These are phyloP conservation scores for Chalcis sispes DNA, from an alignment of 2,888 invertebrate species.

Conservation along the genomic window DNA sequence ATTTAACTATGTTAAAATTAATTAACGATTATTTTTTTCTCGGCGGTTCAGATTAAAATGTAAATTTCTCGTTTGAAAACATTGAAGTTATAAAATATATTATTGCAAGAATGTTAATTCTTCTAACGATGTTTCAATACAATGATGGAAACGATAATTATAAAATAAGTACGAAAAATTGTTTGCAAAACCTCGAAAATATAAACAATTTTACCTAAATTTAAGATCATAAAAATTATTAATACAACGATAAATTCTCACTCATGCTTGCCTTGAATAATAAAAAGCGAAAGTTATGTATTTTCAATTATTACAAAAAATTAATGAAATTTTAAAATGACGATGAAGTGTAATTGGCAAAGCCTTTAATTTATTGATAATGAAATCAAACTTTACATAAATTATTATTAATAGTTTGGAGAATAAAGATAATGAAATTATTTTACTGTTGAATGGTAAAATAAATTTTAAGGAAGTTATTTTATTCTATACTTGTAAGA, in stretches of 20 bases:
- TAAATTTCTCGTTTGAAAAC: neutral
- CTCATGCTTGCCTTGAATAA: neutral
- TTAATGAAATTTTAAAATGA: slow-evolving; percentile 1
- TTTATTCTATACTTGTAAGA: no score
- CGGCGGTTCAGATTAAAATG: neutral
- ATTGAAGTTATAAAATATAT: no score
- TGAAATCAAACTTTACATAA: neutral
- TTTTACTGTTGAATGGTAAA: no score
- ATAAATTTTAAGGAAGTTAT: no score
- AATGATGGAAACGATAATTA: no score
- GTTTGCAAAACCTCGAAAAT: neutral
- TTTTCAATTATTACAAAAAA: neutral
- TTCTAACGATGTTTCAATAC: no score
- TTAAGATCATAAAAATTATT: no score
- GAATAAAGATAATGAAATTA: no score
- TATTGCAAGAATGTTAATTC: no score
- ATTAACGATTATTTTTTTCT: neutral
- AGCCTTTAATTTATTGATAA: neutral
- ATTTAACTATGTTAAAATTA: slow-evolving; percentile 8
- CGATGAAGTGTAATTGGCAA: neutral
- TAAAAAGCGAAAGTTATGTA: slow-evolving; percentile 15
- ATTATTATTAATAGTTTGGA: neutral
- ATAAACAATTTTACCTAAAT: neutral
- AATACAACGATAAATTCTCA: no score
- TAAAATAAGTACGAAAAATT: no score